A percentile compares a stretch with the other conserved stretches of the same genome.
phyloP scores from a whole-genome alignment of 1,140 invertebrate genomes.

The Caenorhabditis latens region DNA sequence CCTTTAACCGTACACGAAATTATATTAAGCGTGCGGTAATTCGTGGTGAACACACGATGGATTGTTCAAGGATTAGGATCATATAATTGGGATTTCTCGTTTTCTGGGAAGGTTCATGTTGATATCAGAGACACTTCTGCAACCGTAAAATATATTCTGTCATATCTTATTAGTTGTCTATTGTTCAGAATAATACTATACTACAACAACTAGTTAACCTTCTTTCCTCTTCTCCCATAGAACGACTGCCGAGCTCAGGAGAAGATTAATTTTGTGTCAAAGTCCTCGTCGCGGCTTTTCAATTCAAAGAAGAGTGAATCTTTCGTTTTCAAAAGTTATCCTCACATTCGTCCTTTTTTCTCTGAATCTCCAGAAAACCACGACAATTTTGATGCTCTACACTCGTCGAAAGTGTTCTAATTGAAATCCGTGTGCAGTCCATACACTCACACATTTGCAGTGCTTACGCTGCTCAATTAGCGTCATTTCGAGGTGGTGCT shows the following conservation, averaged over 20 bases:
- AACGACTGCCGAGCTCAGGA: background rate
- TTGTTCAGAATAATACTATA: background rate
- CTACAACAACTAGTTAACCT: slow-evolving; percentile 27
- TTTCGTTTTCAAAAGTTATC: slow-evolving; percentile 34
- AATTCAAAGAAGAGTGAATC: background rate
- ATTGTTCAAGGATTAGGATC: no score
- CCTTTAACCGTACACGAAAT: no score
- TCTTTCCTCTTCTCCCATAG: slow-evolving; percentile 3
- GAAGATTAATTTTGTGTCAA: slow-evolving; percentile 52
- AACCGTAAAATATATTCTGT: no score
- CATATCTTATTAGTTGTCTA: slow-evolving; percentile 6
- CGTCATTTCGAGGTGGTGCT: slow-evolving; percentile 49
- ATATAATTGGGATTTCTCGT: no score
- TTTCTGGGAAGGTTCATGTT: no score
- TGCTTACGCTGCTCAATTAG: slow-evolving; percentile 56
- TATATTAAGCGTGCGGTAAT: no score
- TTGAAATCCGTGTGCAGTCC: slow-evolving; percentile 31
- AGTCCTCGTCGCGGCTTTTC: slow-evolving; percentile 28
- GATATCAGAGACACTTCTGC: no score
- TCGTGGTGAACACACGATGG: no score
- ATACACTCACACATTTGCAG: slow-evolving; percentile 34
- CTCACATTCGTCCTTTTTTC: background rate
- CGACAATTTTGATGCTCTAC: background rate
- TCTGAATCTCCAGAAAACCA: background rate
- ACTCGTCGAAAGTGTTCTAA: slow-evolving; percentile 36